Conservation (phyloP, 2,888 invertebrate species). For the Acleris laterana region DNA sequence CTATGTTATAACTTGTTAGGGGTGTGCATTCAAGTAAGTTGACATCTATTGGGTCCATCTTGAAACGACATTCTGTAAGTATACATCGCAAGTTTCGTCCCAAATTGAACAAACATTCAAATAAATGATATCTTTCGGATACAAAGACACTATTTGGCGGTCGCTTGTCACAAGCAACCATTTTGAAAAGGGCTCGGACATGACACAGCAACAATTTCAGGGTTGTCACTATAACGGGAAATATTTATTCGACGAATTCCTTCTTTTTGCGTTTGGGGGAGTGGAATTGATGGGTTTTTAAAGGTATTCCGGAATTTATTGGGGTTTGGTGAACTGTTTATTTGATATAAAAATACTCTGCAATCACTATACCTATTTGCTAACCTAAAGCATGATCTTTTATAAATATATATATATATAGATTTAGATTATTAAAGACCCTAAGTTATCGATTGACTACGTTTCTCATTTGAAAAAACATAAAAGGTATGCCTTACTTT, state of each 20-base stretch:
- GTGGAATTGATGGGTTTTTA: slow-evolving; percentile 61
- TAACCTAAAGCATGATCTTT: neutral
- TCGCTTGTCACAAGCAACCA: slow-evolving; percentile 63
- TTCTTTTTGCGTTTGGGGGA: slow-evolving; percentile 43
- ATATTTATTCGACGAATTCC: slow-evolving; percentile 66
- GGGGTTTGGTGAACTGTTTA: neutral
- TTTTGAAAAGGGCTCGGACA: slow-evolving; percentile 81
- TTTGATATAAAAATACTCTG: neutral
- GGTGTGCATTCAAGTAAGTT: neutral
- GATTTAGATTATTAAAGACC: no score
- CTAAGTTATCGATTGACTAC: no score
- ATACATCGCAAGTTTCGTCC: slow-evolving; percentile 25
- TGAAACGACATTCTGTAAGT: slow-evolving; percentile 4
- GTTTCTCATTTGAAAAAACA: no score
- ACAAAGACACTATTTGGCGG: slow-evolving; percentile 68
- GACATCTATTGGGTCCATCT: neutral
- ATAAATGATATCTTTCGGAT: slow-evolving; percentile 69
- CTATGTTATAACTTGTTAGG: neutral
- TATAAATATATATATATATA: no score
- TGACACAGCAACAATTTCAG: slow-evolving; percentile 63
- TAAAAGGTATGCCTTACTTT: no score
- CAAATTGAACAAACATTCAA: slow-evolving; percentile 48
- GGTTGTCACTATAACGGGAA: slow-evolving; percentile 61
- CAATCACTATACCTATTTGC: neutral
- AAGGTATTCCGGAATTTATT: slow-evolving; percentile 42